These are phyloP conservation scores for Phenganax stokvisi DNA, from an alignment of 92 coral and sea anemone genomes.

Conservation along the genomic window DNA sequence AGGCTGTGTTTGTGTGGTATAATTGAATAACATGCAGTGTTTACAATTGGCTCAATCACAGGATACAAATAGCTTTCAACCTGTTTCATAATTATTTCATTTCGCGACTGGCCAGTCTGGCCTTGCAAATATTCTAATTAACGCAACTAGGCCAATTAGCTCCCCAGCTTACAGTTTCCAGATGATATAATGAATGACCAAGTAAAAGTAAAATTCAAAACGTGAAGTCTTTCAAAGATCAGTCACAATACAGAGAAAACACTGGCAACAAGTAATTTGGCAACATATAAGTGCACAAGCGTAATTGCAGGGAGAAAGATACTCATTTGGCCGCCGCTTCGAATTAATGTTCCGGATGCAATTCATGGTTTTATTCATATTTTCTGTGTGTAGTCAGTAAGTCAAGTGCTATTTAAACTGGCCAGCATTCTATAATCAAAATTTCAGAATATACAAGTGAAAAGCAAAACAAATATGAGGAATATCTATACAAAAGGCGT, in stretches of 20 bases:
- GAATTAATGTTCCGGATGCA: constrained; percentile 2
- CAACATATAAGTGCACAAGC: not conserved
- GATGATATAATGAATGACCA: not conserved
- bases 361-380: not conserved
- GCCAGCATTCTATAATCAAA: not conserved
- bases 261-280: not conserved
- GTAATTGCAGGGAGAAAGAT: not conserved
- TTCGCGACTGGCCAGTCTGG: constrained; percentile 23
- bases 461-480: constrained; percentile 12
- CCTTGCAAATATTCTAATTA: not conserved
- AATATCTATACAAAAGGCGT: constrained; percentile 7
- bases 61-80: constrained; percentile 9
- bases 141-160: constrained; percentile 1
- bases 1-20: constrained; percentile 6
- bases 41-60: constrained; percentile 21
- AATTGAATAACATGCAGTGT: constrained; percentile 25
- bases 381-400: not conserved
- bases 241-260: not conserved
- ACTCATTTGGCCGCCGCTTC: not conserved
- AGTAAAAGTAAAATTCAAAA: not conserved
- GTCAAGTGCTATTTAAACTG: not conserved
- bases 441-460: not conserved
- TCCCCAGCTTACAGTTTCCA: not conserved
- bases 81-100: constrained; percentile 21
- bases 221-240: not conserved